Conservation (phyloP, 2,113 vertebrate species). For the Hyaena hyaena region DNA sequence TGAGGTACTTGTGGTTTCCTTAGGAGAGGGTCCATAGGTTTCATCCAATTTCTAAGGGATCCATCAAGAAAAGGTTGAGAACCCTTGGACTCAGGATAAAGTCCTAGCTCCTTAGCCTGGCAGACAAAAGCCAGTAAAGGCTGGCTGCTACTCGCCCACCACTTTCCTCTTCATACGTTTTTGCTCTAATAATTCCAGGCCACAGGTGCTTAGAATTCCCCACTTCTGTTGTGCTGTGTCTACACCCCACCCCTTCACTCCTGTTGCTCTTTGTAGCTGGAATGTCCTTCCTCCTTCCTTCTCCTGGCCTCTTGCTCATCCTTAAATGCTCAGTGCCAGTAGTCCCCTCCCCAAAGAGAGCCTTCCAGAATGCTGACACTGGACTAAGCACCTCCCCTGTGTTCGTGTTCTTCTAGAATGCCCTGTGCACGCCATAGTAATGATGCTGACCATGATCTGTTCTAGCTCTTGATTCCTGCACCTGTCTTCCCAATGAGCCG, state of each 20-base stretch:
- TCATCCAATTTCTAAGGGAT: neutral
- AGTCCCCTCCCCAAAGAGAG: neutral
- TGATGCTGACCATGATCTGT: neutral
- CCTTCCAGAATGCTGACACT: neutral
- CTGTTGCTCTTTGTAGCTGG: neutral
- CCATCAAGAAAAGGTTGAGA: neutral
- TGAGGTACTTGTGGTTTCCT: neutral
- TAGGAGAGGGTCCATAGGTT: neutral
- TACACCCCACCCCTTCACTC: neutral
- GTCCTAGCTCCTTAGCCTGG: neutral
- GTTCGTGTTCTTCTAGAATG: neutral
- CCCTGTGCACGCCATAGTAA: neutral
- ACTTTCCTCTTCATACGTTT: neutral
- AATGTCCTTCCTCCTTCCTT: neutral
- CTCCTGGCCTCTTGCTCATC: neutral
- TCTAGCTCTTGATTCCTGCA: neutral
- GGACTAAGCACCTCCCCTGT: neutral
- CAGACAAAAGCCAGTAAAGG: accelerated
- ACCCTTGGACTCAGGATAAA: neutral
- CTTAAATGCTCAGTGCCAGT: neutral
- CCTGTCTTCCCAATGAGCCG: neutral
- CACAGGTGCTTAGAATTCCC: neutral
- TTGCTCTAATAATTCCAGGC: neutral
- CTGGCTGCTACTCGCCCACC: neutral
- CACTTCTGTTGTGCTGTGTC: neutral